Percentiles rank a stretch among this genome's conserved stretches.
Conservation (phyloP, 2,113 vertebrate species). For the Hypanus sabinus region DNA sequence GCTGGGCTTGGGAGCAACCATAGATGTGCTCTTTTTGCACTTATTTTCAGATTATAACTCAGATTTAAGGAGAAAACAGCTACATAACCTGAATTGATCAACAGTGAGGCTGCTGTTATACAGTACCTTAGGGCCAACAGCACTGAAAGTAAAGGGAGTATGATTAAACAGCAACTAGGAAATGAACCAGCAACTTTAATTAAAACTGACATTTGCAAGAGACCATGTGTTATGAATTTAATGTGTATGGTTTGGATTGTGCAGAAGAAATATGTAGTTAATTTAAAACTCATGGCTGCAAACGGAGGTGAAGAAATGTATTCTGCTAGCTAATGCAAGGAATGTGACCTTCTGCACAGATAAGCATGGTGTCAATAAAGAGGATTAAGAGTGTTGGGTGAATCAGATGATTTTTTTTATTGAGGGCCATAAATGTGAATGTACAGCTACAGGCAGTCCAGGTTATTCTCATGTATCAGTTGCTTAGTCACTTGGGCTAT, state of each 20-base stretch:
- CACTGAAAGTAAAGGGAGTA: not conserved
- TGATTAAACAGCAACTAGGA: not conserved
- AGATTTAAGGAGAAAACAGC: not conserved
- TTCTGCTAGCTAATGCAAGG: not conserved
- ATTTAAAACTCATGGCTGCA: not conserved
- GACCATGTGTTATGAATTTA: not conserved
- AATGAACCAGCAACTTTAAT: not conserved
- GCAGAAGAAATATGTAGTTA: no score
- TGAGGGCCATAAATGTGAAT: not conserved
- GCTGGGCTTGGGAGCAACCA: no score
- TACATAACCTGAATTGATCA: no score
- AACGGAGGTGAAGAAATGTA: not conserved
- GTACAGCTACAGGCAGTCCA: not conserved
- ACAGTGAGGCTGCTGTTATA: no score
- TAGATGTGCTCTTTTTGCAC: not conserved
- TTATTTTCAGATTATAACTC: not conserved
- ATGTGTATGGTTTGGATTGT: not conserved
- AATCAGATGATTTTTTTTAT: not conserved
- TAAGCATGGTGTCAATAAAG: not conserved
- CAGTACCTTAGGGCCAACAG: no score
- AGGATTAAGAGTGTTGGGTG: no score
- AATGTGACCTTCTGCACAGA: not conserved
- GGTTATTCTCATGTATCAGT: not conserved
- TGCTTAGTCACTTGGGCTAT: not conserved
- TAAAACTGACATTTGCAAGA: not conserved